These are phyloP conservation scores for Chondrilla cf. caribensis DNA, from an alignment of 37 sponge, comb jelly and placozoan genomes.

Conservation along the genomic window DNA sequence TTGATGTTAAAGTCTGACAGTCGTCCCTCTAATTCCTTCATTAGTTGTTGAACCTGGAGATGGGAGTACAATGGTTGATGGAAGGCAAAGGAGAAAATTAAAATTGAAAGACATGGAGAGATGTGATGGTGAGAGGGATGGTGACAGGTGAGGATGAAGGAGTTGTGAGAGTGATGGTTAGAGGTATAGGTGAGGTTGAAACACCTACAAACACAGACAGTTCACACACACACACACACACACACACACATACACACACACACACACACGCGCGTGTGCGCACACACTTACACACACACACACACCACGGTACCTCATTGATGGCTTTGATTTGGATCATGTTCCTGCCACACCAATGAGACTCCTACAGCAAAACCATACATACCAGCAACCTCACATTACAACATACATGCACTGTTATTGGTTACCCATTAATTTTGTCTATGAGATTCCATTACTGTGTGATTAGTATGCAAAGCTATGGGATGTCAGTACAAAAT, in stretches of 20 bases:
- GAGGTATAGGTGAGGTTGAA: background rate
- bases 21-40: slow-evolving; percentile 54
- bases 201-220: slow-evolving; percentile 1
- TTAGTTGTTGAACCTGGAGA: slow-evolving; percentile 27
- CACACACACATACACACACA: slow-evolving; percentile 35
- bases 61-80: too few species aligned
- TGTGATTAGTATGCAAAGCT: too few species aligned
- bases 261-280: slow-evolving; percentile 13
- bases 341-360: slow-evolving; percentile 65
- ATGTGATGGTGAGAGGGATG: background rate
- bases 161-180: too few species aligned
- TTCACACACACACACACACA: slow-evolving; percentile 15
- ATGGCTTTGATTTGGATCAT: slow-evolving; percentile 41
- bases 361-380: slow-evolving; percentile 28
- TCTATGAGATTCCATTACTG: too few species aligned
- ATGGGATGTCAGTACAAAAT: background rate
- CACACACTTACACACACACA: slow-evolving; percentile 21
- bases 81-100: too few species aligned
- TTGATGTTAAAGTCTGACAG: slow-evolving; percentile 65
- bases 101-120: too few species aligned
- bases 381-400: too few species aligned
- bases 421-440: too few species aligned
- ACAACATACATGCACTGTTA: too few species aligned
- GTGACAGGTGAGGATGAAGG: too few species aligned
- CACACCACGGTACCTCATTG: slow-evolving; percentile 23